Percentiles rank a stretch among this genome's conserved stretches.
These are phyloP conservation scores for Platyrinchus mystaceus DNA, from an alignment of 2,797 vertebrate species.

Conservation along the genomic window DNA sequence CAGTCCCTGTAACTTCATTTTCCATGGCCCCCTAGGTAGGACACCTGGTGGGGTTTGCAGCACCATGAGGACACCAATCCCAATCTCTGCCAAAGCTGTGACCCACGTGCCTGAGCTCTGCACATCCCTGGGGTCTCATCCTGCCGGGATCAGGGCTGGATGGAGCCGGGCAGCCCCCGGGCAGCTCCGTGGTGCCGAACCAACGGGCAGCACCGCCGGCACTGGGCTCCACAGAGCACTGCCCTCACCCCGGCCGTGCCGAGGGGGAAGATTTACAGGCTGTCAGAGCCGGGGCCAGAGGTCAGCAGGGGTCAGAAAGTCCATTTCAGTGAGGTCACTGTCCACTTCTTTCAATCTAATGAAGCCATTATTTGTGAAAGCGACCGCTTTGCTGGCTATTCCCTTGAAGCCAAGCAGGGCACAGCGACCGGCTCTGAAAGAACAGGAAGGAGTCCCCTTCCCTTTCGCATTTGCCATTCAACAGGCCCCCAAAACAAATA, in stretches of 20 bases:
- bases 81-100: background rate
- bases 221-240: background rate
- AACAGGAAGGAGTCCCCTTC: constrained; percentile 65
- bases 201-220: fast-evolving
- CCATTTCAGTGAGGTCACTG: constrained; percentile 80
- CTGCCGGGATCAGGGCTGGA: background rate
- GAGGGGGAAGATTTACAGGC: constrained; percentile 79
- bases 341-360: constrained; percentile 81
- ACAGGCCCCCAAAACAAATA: constrained; percentile 57
- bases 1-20: background rate
- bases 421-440: constrained; percentile 61
- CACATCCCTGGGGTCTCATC: background rate
- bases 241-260: background rate
- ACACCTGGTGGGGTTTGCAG: background rate
- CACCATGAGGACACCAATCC: fast-evolving
- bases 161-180: background rate
- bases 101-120: fast-evolving
- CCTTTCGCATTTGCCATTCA: constrained; percentile 51
- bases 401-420: constrained; percentile 68
- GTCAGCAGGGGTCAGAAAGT: constrained; percentile 82
- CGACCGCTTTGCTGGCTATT: constrained; percentile 52
- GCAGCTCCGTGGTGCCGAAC: fast-evolving
- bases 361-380: constrained; percentile 82
- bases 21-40: fast-evolving
- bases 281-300: constrained; percentile 79